Conservation (phyloP, 2,888 invertebrate genomes). For the Orchestes rusci region DNA sequence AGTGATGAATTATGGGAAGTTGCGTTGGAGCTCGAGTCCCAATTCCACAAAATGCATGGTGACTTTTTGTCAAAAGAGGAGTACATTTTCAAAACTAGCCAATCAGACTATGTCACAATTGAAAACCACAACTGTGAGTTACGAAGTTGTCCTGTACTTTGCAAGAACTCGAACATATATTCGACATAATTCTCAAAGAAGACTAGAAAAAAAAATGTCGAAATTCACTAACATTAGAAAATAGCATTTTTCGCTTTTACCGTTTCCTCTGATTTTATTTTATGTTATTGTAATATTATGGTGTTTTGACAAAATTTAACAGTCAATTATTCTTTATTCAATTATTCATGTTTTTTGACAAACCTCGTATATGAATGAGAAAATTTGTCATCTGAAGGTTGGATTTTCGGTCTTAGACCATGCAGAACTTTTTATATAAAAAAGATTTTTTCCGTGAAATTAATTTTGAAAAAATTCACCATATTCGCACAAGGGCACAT, state of each 20-base stretch:
- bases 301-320: too few species aligned
- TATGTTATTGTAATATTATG: too few species aligned
- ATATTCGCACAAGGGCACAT: too few species aligned
- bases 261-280: too few species aligned
- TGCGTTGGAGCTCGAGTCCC: neutral
- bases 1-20: neutral
- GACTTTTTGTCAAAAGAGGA: neutral
- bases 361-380: too few species aligned
- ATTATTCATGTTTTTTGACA: too few species aligned
- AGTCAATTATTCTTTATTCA: too few species aligned
- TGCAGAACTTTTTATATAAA: too few species aligned
- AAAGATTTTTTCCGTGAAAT: too few species aligned
- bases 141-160: neutral
- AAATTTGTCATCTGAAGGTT: too few species aligned
- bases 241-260: neutral
- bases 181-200: neutral
- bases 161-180: neutral
- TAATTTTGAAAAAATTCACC: too few species aligned
- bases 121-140: neutral
- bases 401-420: too few species aligned
- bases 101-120: neutral
- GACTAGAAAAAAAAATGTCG: neutral
- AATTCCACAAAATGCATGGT: neutral
- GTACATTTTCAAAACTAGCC: neutral
- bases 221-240: neutral